Base-by-base conservation (phyloP, 2,888 invertebrate genomes). In the Morpho deidamia region DNA sequence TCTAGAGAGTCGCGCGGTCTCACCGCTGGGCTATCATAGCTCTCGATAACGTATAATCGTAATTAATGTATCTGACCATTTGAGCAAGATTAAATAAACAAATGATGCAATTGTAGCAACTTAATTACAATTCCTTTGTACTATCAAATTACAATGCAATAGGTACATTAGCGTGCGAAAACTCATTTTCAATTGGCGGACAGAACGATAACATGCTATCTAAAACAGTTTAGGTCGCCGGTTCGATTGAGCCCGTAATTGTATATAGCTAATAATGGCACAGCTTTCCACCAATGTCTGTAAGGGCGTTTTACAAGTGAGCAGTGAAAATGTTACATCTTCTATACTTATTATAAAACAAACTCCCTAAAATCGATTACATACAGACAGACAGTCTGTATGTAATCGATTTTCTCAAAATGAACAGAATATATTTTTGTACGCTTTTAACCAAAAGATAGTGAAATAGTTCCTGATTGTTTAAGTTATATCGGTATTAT, bases 171-270 rank as follows among this genome's bases (percentile, higher is more conserved):
- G 41, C 11, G 43, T 8, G n/a, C 23, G 45, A 45, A 43, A 51
- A 44, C 44, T 47, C 41, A 55, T 52, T 49, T 49, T 49, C 48
- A 52, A 58, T 55, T 45, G 44, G 44, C 40, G 46, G 34, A 41
- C 54, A 42, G 38, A 44, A 41, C 51, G 48, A 51, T 46, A 43
- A 55, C 55, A 55, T 23, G 48, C 48, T 51, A 54, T 51, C 58
- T 52, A 45, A 58, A 58, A 48, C 42, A 42, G 38, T 55, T 57
- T 58, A 56, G 57, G 42, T 51, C 45, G 49, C 48, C 55, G 51
- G 55, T 44, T 40, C 11, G 44, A 49, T 46, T 48, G 44, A 49
- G 38, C 32, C 44, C 38, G n/a, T 35, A 37, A 44, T 51, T 51
- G 44, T 55, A 47, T 52, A 37, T 52, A 41, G 53, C 11, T 33